Evolutionary conservation across 2,888 invertebrate genomes (phyloP).

Genomic region (Sialis lutaria): DNA sequence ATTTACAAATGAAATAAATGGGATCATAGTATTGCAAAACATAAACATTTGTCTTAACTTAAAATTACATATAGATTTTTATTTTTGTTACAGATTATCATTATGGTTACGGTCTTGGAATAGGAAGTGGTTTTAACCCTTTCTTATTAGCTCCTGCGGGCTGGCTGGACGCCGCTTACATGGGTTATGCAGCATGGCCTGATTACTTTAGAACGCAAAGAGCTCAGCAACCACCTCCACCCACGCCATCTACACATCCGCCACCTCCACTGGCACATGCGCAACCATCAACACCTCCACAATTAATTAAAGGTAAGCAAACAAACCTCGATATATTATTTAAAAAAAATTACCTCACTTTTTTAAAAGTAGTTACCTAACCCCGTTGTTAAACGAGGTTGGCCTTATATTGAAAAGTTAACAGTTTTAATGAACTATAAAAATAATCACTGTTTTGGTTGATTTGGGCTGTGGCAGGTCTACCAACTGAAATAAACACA

Average conservation of each 20-base stretch:
- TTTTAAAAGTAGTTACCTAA: too few relatives aligned
- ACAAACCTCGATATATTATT: neutral
- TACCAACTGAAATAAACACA: too few relatives aligned
- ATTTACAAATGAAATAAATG: too few relatives aligned
- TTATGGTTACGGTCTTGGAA: conserved; percentile 46
- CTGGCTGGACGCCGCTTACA: conserved; percentile 72
- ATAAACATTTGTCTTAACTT: too few relatives aligned
- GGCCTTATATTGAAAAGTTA: too few relatives aligned
- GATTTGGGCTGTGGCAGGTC: too few relatives aligned
- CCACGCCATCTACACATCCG: neutral
- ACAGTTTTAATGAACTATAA: too few relatives aligned
- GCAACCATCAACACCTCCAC: conserved; percentile 23
- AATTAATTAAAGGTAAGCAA: conserved; percentile 42
- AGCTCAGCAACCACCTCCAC: conserved; percentile 20
- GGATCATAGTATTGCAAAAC: too few relatives aligned
- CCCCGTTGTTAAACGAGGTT: too few relatives aligned
- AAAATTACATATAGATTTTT: neutral
- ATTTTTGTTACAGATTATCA: conserved; percentile 47
- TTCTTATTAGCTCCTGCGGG: conserved; percentile 59
- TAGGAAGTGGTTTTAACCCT: conserved; percentile 48
- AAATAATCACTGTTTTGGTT: too few relatives aligned
- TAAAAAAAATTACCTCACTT: too few relatives aligned
- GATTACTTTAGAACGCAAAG: conserved; percentile 47
- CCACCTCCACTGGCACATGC: conserved; percentile 9
- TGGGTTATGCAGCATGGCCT: conserved; percentile 48